Conservation (phyloP, 2,797 vertebrate genomes). For the Sebastes trivittatus region DNA sequence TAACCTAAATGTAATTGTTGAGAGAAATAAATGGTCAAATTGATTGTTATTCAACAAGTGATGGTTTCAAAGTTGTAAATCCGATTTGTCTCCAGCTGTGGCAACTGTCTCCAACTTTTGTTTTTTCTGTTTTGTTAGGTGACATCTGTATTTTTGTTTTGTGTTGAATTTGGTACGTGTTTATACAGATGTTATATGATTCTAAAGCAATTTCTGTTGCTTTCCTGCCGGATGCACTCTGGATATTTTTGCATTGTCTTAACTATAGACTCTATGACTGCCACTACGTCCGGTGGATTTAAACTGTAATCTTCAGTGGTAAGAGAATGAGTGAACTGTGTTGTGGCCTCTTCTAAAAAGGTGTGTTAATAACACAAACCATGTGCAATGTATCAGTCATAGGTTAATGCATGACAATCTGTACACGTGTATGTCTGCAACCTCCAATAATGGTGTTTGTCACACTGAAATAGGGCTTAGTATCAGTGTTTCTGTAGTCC, state of each 20-base stretch:
- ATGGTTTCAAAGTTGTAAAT: not conserved
- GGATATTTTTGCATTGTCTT: slow-evolving; percentile 28
- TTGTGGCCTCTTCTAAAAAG: slow-evolving; percentile 50
- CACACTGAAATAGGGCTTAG: slow-evolving; percentile 64
- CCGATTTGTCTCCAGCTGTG: slow-evolving; percentile 24
- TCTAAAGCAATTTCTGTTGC: slow-evolving; percentile 19
- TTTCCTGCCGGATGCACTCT: slow-evolving; percentile 31
- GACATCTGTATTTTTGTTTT: slow-evolving; percentile 28
- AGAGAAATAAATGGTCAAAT: not conserved
- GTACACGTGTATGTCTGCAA: slow-evolving; percentile 72
- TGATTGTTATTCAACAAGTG: not conserved
- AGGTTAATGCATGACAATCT: slow-evolving; percentile 91
- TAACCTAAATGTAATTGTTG: not conserved
- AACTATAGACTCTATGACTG: slow-evolving; percentile 17
- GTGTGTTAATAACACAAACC: slow-evolving; percentile 54
- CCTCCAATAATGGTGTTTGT: slow-evolving; percentile 66
- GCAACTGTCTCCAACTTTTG: slow-evolving; percentile 30
- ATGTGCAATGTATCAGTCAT: slow-evolving; percentile 72
- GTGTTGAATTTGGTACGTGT: slow-evolving; percentile 26
- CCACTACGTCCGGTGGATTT: slow-evolving; percentile 23
- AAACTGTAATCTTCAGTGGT: slow-evolving; percentile 31
- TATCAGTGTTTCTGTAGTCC: slow-evolving; percentile 53
- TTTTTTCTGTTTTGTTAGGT: not conserved
- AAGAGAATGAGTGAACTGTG: slow-evolving; percentile 43
- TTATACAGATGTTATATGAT: slow-evolving; percentile 18